Base-by-base conservation (phyloP, 2,888 invertebrate species). In the Brenthis daphne region DNA sequence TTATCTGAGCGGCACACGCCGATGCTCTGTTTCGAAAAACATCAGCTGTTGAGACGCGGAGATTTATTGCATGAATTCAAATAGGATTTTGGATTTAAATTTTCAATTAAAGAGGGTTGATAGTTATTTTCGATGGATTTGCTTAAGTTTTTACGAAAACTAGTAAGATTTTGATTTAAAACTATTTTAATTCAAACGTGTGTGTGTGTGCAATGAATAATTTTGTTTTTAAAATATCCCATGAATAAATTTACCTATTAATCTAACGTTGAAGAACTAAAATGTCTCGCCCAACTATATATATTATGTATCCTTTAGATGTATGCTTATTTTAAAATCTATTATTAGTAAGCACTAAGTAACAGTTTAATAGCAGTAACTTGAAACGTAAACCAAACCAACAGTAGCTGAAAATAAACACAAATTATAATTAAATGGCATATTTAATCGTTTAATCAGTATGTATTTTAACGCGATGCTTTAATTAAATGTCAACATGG, bases 1-100 rank as follows among this genome's bases (percentile, higher is more conserved):
- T 92, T 92, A 92, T 92, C 92, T 89, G 89, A 81, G 86, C 88
- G 85, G 85, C 88, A 82, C 91, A 91, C 90, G 84, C 85, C 83
- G 86, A 82, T 72, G 37, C 37, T 43, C 37, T 43, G 74, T 74
- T 89, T 89, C 88, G 87, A 85, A 88, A 86, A 85, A 86, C 86
- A 88, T 91, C 89, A 89, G 89, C 90, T 88, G 89, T 84, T 89
- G 89, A 89, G 90, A 89, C 85, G 84, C 79, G 76, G 86, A 90
- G 91, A 91, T 91, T 91, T 90, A 91, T 91, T 82, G 84, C 82
- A 85, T 84, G 80, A 84, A 85, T 86, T 87, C 84, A 86, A 85
- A 85, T 85, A 87, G 86, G 87, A 89, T 86, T 61, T 61, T 24
- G 56, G 61, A 63, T 67, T 67, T 67, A 51, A 67, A 67, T 63